These are phyloP conservation scores for Blastobasis lacticolella DNA, from an alignment of 2,888 invertebrate genomes.

Conservation along the genomic window DNA sequence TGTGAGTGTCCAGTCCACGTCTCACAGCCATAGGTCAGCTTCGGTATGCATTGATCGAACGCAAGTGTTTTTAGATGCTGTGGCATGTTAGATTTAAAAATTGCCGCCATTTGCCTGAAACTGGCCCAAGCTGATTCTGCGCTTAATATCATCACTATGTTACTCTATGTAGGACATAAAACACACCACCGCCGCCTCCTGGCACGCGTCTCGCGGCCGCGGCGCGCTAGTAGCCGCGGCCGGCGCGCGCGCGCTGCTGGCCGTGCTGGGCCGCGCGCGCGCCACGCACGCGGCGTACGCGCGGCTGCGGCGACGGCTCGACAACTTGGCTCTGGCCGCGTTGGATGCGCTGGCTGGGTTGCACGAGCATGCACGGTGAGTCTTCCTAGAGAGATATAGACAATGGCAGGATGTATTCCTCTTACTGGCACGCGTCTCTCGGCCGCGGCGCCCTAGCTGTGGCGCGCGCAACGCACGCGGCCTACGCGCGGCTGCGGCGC, in stretches of 20 bases:
- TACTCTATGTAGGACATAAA: constrained; percentile 33
- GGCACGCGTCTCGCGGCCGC: constrained; percentile 31
- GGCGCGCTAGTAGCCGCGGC: constrained; percentile 24
- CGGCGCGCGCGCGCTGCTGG: constrained; percentile 21
- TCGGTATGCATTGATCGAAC: no score
- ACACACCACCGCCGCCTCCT: constrained; percentile 34
- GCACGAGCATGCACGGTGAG: constrained; percentile 16
- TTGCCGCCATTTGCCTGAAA: no score
- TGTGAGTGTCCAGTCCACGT: no score
- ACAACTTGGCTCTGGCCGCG: constrained; percentile 14
- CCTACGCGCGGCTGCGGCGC: no score
- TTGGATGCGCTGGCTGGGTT: constrained; percentile 16
- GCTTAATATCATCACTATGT: neutral
- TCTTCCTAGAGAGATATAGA: constrained; percentile 17
- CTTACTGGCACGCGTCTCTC: no score
- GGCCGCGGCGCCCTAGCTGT: no score
- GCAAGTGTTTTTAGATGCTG: no score
- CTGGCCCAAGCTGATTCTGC: no score
- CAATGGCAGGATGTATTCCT: no score
- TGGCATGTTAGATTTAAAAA: no score
- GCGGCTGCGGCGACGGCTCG: constrained; percentile 18
- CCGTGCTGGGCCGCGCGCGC: constrained; percentile 18
- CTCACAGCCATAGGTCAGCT: no score
- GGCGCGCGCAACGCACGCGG: constrained; percentile 14
- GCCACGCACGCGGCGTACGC: constrained; percentile 14